Base-by-base conservation (phyloP, 2,797 vertebrate genomes). In the Anguilla marmorata region DNA sequence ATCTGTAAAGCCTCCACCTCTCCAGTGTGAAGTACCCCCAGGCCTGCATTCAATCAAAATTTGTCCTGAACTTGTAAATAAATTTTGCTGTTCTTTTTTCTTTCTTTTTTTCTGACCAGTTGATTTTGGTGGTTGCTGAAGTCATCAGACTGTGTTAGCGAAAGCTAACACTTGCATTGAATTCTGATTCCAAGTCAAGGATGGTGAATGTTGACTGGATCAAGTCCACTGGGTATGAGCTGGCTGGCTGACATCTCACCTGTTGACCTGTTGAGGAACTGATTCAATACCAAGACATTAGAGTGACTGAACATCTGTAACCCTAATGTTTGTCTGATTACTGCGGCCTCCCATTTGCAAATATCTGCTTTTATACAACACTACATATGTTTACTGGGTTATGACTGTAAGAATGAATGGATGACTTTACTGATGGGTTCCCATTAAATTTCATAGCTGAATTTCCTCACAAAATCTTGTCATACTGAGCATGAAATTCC, bases 321-420 rank as follows among this genome's bases (percentile, higher is more conserved):
- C 89, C 91, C 72, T n/a, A 72, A 89, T 87, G 86, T 87, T 88
- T 9, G 8, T 50, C 48, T 91, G 82, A 92, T 89, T 89, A 87
- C 84, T 37, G 21, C 85, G 86, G 85, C 84, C 37, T 83, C 89
- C 27, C 58, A 83, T 84, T 87, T 87, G 87, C 83, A 90, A 83
- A 82, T 84, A 76, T 66, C 82, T 50, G 60, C 58, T 12, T 50
- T 85, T 88, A 76, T 79, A 85, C 88, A 89, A 87, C 89, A 88
- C 88, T 88, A 87, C 21, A 60, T 76, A 54, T 91, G 88, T 93
- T 92, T 90, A 91, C 91, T 89, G 91, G 89, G 85, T 69, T 89
- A 88, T 48, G 41, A 52, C 60, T 72, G 84, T 87, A 82, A 86
- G 66, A 74, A 89, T 79, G 88, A 89, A 88, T 85, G 87, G 80